Evolutionary conservation across 2,113 vertebrate species (phyloP).

Genomic region (Grus americana): DNA sequence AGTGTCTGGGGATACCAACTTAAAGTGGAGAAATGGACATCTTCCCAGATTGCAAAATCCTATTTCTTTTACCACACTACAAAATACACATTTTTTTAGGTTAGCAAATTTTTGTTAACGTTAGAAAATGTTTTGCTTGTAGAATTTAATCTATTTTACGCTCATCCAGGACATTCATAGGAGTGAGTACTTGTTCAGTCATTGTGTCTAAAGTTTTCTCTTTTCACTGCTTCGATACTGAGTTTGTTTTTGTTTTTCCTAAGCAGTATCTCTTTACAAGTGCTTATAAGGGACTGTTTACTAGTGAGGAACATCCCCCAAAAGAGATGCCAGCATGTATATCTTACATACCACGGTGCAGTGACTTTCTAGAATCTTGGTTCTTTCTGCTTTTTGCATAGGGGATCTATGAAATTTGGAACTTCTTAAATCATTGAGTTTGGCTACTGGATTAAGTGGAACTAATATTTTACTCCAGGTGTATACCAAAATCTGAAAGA

Average conservation of each 20-base stretch:
- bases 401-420: neutral
- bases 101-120: neutral
- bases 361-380: neutral
- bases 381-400: neutral
- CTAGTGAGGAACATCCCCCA: neutral
- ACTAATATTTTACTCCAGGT: neutral
- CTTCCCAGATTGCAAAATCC: neutral
- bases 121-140: neutral
- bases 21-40: neutral
- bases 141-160: neutral
- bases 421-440: neutral
- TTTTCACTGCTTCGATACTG: neutral
- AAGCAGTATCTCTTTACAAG: neutral
- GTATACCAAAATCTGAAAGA: neutral
- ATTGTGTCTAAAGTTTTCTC: neutral
- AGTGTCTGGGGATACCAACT: neutral
- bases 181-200: neutral
- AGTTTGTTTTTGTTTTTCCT: neutral
- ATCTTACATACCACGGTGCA: neutral
- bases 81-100: neutral
- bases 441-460: neutral
- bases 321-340: neutral
- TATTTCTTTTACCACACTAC: neutral
- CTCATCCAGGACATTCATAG: neutral
- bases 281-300: neutral